These are phyloP conservation scores for Zaprionus lachaisei DNA, from an alignment of 1,140 invertebrate species.

Conservation along the genomic window DNA sequence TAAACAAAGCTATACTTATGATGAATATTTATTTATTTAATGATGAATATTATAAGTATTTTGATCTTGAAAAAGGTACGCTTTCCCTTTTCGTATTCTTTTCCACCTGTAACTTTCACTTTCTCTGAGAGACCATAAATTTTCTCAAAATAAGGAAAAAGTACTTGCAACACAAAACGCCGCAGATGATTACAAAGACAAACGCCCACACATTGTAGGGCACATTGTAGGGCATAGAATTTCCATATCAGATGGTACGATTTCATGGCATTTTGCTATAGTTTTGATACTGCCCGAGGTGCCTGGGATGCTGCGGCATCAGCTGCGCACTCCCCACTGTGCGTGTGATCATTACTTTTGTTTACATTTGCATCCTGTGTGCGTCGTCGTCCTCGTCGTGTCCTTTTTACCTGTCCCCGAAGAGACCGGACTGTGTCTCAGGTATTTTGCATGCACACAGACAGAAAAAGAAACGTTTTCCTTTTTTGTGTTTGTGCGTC, in stretches of 20 bases:
- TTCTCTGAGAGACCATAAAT: slow-evolving; percentile 47
- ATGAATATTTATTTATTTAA: too few species aligned
- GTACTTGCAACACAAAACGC: slow-evolving; percentile 41
- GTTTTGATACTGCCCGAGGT: slow-evolving; percentile 60
- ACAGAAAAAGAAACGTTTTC: slow-evolving; percentile 39
- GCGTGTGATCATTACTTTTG: slow-evolving; percentile 73
- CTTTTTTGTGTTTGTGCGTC: slow-evolving; percentile 13
- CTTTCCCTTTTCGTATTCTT: background rate
- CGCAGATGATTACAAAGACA: slow-evolving; percentile 57
- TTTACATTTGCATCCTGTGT: slow-evolving; percentile 70
- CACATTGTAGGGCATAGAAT: slow-evolving; percentile 23
- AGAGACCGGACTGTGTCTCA: slow-evolving; percentile 32
- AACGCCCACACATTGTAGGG: slow-evolving; percentile 64
- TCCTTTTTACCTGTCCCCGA: slow-evolving; percentile 47
- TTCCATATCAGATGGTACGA: slow-evolving; percentile 54
- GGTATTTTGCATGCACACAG: slow-evolving; percentile 62
- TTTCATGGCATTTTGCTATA: slow-evolving; percentile 74
- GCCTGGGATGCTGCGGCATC: slow-evolving; percentile 54
- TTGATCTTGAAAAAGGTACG: background rate
- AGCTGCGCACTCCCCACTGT: slow-evolving; percentile 62
- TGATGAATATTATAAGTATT: background rate
- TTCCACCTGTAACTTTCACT: slow-evolving; percentile 59
- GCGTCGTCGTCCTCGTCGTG: background rate
- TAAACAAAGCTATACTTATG: too few species aligned
- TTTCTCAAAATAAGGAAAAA: slow-evolving; percentile 10